Percentiles rank a stretch among this genome's conserved stretches.
Evolutionary conservation across 1,140 invertebrate species (phyloP).

Genomic region (Drosophila paulistorum): DNA sequence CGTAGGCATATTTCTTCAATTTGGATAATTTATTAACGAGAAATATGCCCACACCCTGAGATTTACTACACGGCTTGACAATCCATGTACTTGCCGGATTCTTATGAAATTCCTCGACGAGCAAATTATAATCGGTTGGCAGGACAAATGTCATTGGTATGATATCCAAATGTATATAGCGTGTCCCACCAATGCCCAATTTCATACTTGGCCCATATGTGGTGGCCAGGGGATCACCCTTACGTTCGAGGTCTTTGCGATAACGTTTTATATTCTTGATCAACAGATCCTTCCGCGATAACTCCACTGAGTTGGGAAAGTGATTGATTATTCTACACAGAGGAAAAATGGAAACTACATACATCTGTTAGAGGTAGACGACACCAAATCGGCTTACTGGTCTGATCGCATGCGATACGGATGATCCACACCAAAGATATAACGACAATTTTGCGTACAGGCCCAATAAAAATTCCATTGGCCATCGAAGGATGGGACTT

Average conservation of each 20-base stretch:
- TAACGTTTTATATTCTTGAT: conserved; percentile 98
- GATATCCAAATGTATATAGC: conserved; percentile 93
- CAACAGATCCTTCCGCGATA: conserved; percentile 96
- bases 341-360: background rate
- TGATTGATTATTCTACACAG: conserved; percentile 90
- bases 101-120: conserved; percentile 96
- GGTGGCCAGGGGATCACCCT: conserved; percentile 93
- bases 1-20: conserved; percentile 93
- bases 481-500: conserved; percentile 55
- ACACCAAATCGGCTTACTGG: conserved; percentile 52
- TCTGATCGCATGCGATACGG: conserved; percentile 72
- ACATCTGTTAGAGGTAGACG: background rate
- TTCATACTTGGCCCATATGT: conserved; percentile 83
- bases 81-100: conserved; percentile 97
- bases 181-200: conserved; percentile 88
- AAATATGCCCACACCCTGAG: conserved; percentile 94
- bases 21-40: conserved; percentile 94
- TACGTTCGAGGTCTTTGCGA: conserved; percentile 94
- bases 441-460: conserved; percentile 62
- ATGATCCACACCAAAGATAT: conserved; percentile 67
- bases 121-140: conserved; percentile 96
- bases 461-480: conserved; percentile 74
- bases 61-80: conserved; percentile 97
- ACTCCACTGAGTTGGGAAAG: conserved; percentile 96
- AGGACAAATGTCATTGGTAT: conserved; percentile 96